Evolutionary conservation across 1,140 invertebrate genomes (phyloP), one percentile per base, ranked within the genome.

Genomic region (Bicyclus anynana): DNA sequence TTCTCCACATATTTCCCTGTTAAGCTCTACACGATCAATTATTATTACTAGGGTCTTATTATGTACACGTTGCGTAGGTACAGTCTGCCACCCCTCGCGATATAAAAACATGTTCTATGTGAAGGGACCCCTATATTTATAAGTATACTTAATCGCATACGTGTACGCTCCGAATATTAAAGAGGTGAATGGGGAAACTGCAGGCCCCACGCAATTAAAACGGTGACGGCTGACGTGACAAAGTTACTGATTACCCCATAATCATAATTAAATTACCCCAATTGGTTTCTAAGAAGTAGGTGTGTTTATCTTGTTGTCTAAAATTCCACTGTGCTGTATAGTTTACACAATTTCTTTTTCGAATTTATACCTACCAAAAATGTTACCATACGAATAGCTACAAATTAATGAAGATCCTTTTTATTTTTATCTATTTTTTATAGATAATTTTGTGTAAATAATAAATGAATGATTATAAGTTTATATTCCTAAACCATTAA

Each of bases 61-160:
- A 87, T 87, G 58, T 87, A 87, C 81, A 61, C 54, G 62, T 53
- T 69, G 51, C 26, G 74, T 87, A 87, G 81, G 29, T 33, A 87
- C 72, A 23, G 52, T 55, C 18, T 14, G 50, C 67, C 72, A 77
- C 80, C 80, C 84, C 62, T 79, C 71, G 38, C 35, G 73, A 86
- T 62, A 80, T 77, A 84, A 77, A 84, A 82, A 77, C 57, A 49
- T 65, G 55, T 58, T 53, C 74, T 80, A 87, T 78, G 67, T 84
- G 78, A 70, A 78, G 54, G 16, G 62, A 66, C 74, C 71, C 79
- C 74, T 79, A 80, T 80, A 77, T 85, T 84, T 84, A 26, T 37
- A 76, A 79, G 82, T 77, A 76, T 77, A 78, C 77, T 84, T 85
- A 82, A 84, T 84, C 79, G 75, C 65, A 67, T 78, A 72, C 76